These are phyloP conservation scores for Periophthalmodon schlosseri DNA, from an alignment of 2,113 vertebrate species.

Conservation along the genomic window DNA sequence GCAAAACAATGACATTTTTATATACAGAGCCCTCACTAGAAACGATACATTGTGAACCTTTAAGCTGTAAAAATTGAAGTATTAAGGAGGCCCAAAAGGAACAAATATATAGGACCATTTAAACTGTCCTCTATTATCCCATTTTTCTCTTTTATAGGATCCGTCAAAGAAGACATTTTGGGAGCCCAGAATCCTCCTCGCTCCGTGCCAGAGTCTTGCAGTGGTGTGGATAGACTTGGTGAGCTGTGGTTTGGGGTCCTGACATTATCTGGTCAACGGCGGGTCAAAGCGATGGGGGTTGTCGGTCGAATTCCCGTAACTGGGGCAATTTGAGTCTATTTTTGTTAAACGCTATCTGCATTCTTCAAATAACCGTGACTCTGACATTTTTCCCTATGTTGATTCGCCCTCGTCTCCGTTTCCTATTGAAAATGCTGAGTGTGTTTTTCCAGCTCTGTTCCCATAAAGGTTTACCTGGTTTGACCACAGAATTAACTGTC, in stretches of 20 bases:
- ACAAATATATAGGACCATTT: not conserved
- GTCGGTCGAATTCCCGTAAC: slow-evolving; percentile 68
- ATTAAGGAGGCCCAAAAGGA: too few relatives aligned
- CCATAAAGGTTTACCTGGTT: not conserved
- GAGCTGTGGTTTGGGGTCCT: slow-evolving; percentile 61
- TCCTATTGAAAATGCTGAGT: slow-evolving; percentile 19
- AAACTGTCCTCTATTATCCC: not conserved
- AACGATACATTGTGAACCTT: too few relatives aligned
- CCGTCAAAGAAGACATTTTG: slow-evolving; percentile 50
- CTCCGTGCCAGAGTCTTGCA: slow-evolving; percentile 55
- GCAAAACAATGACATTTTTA: too few relatives aligned
- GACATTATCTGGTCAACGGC: slow-evolving; percentile 69
- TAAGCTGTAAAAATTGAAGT: too few relatives aligned
- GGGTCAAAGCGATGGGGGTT: slow-evolving; percentile 52
- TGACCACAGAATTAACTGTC: not conserved
- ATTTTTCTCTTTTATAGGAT: slow-evolving; percentile 35
- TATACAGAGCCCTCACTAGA: too few relatives aligned
- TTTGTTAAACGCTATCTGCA: slow-evolving; percentile 49
- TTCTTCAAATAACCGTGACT: slow-evolving; percentile 73
- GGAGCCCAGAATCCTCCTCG: slow-evolving; percentile 46
- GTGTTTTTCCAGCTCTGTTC: slow-evolving; percentile 6
- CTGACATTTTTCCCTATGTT: slow-evolving; percentile 48
- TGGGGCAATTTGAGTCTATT: slow-evolving; percentile 49
- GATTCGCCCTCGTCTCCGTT: slow-evolving; percentile 14
- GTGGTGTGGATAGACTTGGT: slow-evolving; percentile 54